A percentile compares a stretch with the other conserved stretches of the same genome.
Conservation (phyloP, 2,888 invertebrate species). For the Caenorhabditis zanzibari region DNA sequence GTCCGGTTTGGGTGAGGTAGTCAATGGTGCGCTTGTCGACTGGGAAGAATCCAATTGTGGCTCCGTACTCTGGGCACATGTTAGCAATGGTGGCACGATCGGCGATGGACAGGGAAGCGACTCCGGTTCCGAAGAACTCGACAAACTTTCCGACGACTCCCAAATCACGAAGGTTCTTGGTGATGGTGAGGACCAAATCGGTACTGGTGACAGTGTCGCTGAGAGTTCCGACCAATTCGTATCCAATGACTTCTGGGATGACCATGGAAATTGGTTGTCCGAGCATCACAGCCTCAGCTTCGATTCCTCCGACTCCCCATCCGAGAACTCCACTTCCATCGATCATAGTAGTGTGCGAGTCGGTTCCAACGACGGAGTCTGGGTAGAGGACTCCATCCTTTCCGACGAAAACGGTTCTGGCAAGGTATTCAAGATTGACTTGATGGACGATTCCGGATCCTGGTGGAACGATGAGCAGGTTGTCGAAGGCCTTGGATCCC, state of each 20-base stretch:
- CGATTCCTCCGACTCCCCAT: conserved; percentile 91
- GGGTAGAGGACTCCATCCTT: conserved; percentile 88
- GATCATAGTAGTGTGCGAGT: conserved; percentile 99
- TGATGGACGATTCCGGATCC: conserved; percentile 99
- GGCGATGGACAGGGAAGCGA: conserved; percentile 93
- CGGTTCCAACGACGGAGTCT: conserved; percentile 96
- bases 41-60: conserved; percentile 87
- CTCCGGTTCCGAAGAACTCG: conserved; percentile 97
- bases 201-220: conserved; percentile 94
- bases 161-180: conserved; percentile 93
- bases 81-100: conserved; percentile 96
- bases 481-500: conserved; percentile 96
- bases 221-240: conserved; percentile 91
- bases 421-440: conserved; percentile 91
- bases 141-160: conserved; percentile 99
- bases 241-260: conserved; percentile 90
- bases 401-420: conserved; percentile 76
- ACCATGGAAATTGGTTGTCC: conserved; percentile 97
- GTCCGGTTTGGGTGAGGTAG: conserved; percentile 80
- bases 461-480: conserved; percentile 97
- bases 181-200: conserved; percentile 96
- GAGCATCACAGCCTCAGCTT: conserved; percentile 99
- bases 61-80: conserved; percentile 99
- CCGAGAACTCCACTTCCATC: conserved; percentile 91
- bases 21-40: conserved; percentile 79